Percentiles rank a stretch among this genome's conserved stretches.
These are phyloP conservation scores for Donacobius atricapilla DNA, from an alignment of 2,113 vertebrate species.

Conservation along the genomic window DNA sequence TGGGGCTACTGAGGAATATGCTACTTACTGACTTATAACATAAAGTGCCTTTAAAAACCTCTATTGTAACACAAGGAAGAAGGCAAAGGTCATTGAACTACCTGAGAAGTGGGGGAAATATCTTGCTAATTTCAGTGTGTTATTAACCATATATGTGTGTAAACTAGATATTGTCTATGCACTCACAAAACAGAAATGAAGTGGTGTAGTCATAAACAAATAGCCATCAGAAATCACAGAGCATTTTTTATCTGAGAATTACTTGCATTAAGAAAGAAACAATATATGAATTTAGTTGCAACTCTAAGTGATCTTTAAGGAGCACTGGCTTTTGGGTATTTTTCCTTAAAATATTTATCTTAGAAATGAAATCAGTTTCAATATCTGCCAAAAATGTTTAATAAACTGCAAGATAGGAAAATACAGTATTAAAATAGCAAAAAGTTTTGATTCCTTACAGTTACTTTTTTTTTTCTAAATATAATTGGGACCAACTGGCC, in stretches of 20 bases:
- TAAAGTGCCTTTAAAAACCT: neutral
- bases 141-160: neutral
- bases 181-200: neutral
- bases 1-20: neutral
- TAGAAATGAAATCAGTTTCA: slow-evolving; percentile 56
- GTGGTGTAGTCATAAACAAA: neutral
- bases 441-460: slow-evolving; percentile 69
- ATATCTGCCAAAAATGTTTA: slow-evolving; percentile 58
- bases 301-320: slow-evolving; percentile 11
- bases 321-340: neutral
- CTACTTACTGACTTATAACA: neutral
- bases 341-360: slow-evolving; percentile 34
- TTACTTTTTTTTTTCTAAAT: slow-evolving; percentile 64
- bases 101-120: neutral
- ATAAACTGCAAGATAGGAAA: slow-evolving; percentile 68
- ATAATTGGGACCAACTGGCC: slow-evolving; percentile 81
- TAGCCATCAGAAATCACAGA: neutral
- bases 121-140: neutral
- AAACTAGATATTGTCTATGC: neutral
- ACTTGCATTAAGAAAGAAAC: neutral
- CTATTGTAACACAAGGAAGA: neutral
- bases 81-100: neutral
- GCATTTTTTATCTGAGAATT: neutral
- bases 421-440: slow-evolving; percentile 63
- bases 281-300: neutral